A percentile compares a stretch with the other conserved stretches of the same genome.
Conservation (phyloP, 2,113 vertebrate species). For the Upupa epops region DNA sequence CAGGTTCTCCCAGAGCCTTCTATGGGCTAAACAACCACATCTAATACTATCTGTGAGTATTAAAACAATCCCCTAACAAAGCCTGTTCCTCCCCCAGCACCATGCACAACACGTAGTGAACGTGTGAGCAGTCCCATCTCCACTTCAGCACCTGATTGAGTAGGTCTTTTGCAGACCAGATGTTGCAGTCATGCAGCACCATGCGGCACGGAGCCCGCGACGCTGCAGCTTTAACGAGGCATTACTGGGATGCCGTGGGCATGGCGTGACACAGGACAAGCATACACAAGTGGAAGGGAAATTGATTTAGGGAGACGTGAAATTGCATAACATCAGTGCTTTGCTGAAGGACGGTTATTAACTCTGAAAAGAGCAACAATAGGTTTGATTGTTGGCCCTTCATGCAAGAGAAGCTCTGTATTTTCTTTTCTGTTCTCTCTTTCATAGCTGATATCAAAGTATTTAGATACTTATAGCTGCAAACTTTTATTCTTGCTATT, state of each 20-base stretch:
- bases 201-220: neutral
- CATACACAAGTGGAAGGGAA: neutral
- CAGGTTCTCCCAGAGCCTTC: too few relatives aligned
- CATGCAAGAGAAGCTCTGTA: neutral
- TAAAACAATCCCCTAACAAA: neutral
- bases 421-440: neutral
- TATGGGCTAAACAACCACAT: too few relatives aligned
- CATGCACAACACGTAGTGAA: accelerated
- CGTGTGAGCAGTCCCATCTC: neutral
- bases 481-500: neutral
- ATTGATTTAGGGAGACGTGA: neutral
- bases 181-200: neutral
- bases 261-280: neutral
- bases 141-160: neutral
- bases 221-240: neutral
- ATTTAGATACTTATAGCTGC: neutral
- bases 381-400: neutral
- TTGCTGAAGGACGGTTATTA: neutral
- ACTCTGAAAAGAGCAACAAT: neutral
- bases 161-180: neutral
- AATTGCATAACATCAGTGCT: conserved; percentile 4
- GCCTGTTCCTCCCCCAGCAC: neutral
- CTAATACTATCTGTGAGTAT: neutral
- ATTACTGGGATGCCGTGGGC: neutral
- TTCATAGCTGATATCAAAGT: neutral